phyloP scores from a whole-genome alignment of 2,888 invertebrate genomes.

The Boloria euphrosyne region DNA sequence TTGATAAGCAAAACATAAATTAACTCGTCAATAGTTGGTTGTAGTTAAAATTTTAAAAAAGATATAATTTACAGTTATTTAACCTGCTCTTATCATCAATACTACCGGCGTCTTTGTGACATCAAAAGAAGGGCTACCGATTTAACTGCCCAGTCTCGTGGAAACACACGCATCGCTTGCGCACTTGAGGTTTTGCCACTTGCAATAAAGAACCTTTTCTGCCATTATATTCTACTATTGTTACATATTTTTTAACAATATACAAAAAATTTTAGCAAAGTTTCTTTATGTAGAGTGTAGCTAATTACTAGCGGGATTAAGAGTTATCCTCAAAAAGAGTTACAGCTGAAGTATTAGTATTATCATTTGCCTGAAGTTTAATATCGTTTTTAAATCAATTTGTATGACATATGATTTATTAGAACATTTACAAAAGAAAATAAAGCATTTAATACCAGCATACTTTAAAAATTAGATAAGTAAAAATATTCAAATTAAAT shows the following conservation, averaged over 20 bases:
- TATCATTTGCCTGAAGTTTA: conserved; percentile 42
- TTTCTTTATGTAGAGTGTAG: conserved; percentile 51
- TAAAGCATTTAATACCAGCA: too few species aligned
- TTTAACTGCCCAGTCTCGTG: conserved; percentile 56
- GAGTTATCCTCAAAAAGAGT: conserved; percentile 48
- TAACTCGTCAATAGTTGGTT: background rate
- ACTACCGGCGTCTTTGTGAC: conserved; percentile 59
- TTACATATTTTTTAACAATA: conserved; percentile 56
- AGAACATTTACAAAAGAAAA: too few species aligned
- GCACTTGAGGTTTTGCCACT: conserved; percentile 77
- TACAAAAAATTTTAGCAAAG: conserved; percentile 43
- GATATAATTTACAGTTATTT: conserved; percentile 34
- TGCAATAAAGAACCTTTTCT: conserved; percentile 65
- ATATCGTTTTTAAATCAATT: background rate
- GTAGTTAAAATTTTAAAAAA: conserved; percentile 7
- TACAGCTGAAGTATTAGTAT: conserved; percentile 58
- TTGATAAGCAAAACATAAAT: background rate
- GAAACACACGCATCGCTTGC: conserved; percentile 64
- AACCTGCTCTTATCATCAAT: conserved; percentile 24
- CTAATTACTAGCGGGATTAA: conserved; percentile 60
- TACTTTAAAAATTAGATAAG: too few species aligned
- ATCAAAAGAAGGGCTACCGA: conserved; percentile 61
- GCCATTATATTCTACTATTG: conserved; percentile 57
- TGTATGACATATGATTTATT: too few species aligned
- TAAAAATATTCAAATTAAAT: background rate